Evolutionary conservation across 2,113 vertebrate genomes (phyloP), one percentile per base, ranked within the genome.

Genomic region (Lasiurus cinereus): DNA sequence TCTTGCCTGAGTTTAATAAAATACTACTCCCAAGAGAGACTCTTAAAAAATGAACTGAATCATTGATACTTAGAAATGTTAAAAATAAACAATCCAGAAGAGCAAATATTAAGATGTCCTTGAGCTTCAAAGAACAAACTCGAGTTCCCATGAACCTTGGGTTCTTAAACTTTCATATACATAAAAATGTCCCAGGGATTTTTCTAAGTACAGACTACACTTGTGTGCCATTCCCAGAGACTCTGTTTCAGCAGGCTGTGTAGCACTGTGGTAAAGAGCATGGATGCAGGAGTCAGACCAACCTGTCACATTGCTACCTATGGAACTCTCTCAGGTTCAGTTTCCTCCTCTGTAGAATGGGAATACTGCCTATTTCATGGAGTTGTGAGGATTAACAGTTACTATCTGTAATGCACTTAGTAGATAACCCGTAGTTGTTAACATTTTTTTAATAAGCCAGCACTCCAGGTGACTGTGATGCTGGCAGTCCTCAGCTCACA

Each of bases 91-190:
- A 43, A 52, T 6, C 70, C 67, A 83, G 59, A 52, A 84, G 46
- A 88, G 11, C 21, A 80, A 94, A 92, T 70, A 62, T 66, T 39
- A 89, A 91, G 76, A 56, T 86, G n/a, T 22, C 36, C 54, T 22
- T 76, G 43, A 86, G 39, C 46, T 85, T 85, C 50, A 92, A 72
- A 76, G 39, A 94, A 72, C 29, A 88, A 83, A 93, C 78, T 33
- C n/a, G 33, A 93, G 54, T 93, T 52, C 56, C 43, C 48, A 48
- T 39, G 80, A 92, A 67, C 0, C 18, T 66, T 80, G 31, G 33
- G 9, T 62, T 78, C 67, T 88, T 64, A 91, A 36, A 80, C 29
- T 66, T 90, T 33, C 36, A 19, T 46, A 64, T 14, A 21, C 5
- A 36, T 67, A 14, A 88, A 70, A 80, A 64, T 9, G 9, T 82